phyloP scores from a whole-genome alignment of 2,797 vertebrate species.

The Lagorchestes hirsutus region DNA sequence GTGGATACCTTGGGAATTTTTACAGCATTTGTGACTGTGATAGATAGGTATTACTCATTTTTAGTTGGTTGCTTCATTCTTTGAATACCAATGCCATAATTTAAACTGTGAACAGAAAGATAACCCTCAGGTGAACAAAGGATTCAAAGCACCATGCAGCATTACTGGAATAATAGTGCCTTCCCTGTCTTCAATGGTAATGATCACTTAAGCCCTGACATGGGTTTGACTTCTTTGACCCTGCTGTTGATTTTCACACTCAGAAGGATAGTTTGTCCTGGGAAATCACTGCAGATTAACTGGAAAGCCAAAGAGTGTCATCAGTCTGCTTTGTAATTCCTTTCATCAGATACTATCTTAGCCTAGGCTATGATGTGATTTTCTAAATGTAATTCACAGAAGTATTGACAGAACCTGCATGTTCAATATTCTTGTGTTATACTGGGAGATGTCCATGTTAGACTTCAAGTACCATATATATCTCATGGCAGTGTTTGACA shows the following conservation, averaged over 20 bases:
- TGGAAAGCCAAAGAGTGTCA: neutral
- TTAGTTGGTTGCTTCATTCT: neutral
- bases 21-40: neutral
- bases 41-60: neutral
- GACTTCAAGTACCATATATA: neutral
- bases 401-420: neutral
- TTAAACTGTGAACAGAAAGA: neutral
- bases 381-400: constrained; percentile 12
- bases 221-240: constrained; percentile 46
- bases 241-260: constrained; percentile 17
- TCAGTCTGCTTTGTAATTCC: constrained; percentile 24
- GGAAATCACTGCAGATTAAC: constrained; percentile 30
- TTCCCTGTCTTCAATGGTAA: neutral
- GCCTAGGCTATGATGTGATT: neutral
- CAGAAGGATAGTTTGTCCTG: constrained; percentile 41
- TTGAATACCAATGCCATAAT: neutral
- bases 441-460: neutral
- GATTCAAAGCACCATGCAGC: neutral
- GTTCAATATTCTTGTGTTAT: neutral
- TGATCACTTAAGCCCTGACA: neutral
- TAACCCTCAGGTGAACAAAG: constrained; percentile 26
- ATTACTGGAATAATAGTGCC: neutral
- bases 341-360: constrained; percentile 18
- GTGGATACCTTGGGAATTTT: neutral
- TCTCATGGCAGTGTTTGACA: neutral